Evolutionary conservation across 2,797 vertebrate species (phyloP), one percentile per base, ranked within the genome.

Genomic region (Parauchenoglanis ngamensis): DNA sequence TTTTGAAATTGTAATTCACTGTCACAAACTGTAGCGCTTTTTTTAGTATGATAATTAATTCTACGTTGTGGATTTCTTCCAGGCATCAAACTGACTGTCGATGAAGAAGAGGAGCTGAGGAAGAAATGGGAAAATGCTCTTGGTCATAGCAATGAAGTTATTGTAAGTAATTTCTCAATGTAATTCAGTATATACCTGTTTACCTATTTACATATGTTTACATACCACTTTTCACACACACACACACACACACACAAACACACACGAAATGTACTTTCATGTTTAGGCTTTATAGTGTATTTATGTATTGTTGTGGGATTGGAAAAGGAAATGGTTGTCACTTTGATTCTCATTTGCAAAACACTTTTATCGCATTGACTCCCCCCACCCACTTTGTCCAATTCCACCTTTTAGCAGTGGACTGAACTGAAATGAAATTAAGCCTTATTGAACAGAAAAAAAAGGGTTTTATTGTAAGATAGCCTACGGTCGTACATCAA

Each of bases 71-170:
- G 19, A n/a, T 82, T 79, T 76, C 57, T 46, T 86, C 28, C 82
- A 96, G 96, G 89, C 49, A 80, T 87, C 28, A 93, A 87, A 77
- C 90, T 94, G 11, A 94, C 92, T 11, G n/a, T 77, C 6, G 89
- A 90, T 57, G 94, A 96, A 90, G 98, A 97, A 89, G 94, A 96
- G 52, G 91, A 93, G 83, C 86, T 95, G 1, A 93, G 94, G 92
- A 94, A 93, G 88, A 99, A 97, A 90, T 99, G 98, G 98, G 96
- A 97, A 92, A 95, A 93, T 80, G 95, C 97, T 92, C 95, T 99
- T 89, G 97, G 98, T 25, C 93, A 94, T 0, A 96, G 96, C 92
- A 97, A 97, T 87, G 97, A 99, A 95, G 96, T 99, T 89, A 95
- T 97, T 87, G 98, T 99, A 95, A 90, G 98, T 96, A 8, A 86